These are phyloP conservation scores for Pogonocichla stellata DNA, from an alignment of 2,113 vertebrate genomes.

Conservation along the genomic window DNA sequence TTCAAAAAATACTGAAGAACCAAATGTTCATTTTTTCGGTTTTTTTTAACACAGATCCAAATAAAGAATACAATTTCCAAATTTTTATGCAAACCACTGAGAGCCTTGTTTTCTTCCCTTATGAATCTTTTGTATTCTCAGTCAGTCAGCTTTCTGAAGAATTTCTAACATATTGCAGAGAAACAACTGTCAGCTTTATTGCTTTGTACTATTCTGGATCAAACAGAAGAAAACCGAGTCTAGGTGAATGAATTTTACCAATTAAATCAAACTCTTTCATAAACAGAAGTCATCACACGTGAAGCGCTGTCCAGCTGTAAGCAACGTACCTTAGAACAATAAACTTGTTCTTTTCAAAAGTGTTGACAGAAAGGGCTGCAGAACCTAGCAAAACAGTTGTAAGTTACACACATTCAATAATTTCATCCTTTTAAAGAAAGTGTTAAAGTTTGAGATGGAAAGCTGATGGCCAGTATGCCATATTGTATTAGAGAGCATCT, in stretches of 20 bases:
- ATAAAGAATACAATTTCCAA: not conserved
- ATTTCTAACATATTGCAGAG: not conserved
- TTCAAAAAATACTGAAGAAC: not conserved
- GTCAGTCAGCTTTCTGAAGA: not conserved
- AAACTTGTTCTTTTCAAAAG: not conserved
- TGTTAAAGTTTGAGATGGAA: not conserved
- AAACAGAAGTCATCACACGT: not conserved
- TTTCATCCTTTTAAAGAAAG: not conserved
- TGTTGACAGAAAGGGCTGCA: not conserved
- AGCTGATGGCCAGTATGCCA: not conserved
- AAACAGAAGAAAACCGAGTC: not conserved
- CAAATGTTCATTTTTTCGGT: not conserved
- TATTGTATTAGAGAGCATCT: not conserved
- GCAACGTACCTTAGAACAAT: not conserved
- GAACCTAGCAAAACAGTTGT: not conserved
- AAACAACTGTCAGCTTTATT: not conserved
- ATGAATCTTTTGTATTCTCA: not conserved
- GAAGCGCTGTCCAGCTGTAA: not conserved
- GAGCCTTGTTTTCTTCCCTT: not conserved
- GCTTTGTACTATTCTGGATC: not conserved
- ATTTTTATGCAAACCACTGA: not conserved
- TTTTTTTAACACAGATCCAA: not conserved
- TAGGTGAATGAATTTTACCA: not conserved
- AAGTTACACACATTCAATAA: not conserved
- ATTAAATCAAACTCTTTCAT: constrained; percentile 9